Conservation (phyloP, 2,888 invertebrate genomes). For the Cetonia aurata region DNA sequence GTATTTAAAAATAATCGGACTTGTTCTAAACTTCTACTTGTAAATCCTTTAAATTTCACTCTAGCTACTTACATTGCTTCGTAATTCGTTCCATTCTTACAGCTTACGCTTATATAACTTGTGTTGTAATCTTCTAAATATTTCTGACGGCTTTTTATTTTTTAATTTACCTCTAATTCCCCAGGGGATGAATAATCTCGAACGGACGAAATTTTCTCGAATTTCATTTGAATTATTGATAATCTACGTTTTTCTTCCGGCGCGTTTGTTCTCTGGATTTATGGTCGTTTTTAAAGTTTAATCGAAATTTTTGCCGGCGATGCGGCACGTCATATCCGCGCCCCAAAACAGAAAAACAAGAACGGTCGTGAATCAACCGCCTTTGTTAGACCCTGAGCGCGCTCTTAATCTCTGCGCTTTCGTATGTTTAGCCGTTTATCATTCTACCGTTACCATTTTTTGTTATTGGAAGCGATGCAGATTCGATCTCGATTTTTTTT, state of each 20-base stretch:
- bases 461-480: slow-evolving; percentile 1
- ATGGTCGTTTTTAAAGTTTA: slow-evolving; percentile 36
- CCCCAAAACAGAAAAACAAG: slow-evolving; percentile 7
- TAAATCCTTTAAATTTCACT: too few relatives aligned
- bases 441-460: not conserved
- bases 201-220: not conserved
- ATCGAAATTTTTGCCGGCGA: slow-evolving; percentile 29
- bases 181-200: too few relatives aligned
- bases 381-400: slow-evolving; percentile 4
- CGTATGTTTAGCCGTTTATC: slow-evolving; percentile 19
- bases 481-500: slow-evolving; percentile 1
- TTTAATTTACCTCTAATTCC: too few relatives aligned
- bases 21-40: too few relatives aligned
- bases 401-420: slow-evolving; percentile 12
- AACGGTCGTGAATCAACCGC: slow-evolving; percentile 12
- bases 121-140: too few relatives aligned
- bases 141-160: too few relatives aligned
- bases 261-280: slow-evolving; percentile 18
- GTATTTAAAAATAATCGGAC: too few relatives aligned
- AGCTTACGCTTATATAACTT: too few relatives aligned
- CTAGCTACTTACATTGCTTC: too few relatives aligned
- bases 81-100: too few relatives aligned
- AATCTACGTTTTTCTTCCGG: not conserved
- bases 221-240: slow-evolving; percentile 29
- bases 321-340: slow-evolving; percentile 3